A percentile compares a stretch with the other conserved stretches of the same genome.
These are phyloP conservation scores for Rhizoglyphus robini DNA, from an alignment of 1,140 invertebrate species.

Conservation along the genomic window DNA sequence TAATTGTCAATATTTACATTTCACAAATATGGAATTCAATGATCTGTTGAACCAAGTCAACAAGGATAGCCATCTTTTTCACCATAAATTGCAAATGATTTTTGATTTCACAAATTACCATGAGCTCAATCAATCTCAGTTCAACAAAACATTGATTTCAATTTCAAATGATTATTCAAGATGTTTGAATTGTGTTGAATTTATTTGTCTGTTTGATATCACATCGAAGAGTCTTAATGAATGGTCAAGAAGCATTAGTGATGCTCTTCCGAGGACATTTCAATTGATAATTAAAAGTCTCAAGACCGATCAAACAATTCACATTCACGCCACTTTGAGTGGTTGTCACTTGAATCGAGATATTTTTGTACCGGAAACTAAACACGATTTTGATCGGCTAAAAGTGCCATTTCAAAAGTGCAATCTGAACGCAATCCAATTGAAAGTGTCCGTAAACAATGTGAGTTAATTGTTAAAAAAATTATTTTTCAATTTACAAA, in stretches of 20 bases:
- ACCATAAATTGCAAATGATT: no score
- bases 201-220: background rate
- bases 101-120: no score
- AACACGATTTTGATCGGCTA: constrained; percentile 6
- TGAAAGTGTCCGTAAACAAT: background rate
- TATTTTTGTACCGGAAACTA: constrained; percentile 1
- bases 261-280: background rate
- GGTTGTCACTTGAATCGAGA: background rate
- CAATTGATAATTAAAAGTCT: background rate
- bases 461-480: no score
- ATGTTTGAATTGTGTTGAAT: background rate
- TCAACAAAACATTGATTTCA: no score
- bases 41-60: no score
- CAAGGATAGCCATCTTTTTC: no score
- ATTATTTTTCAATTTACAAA: no score
- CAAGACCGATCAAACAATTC: background rate
- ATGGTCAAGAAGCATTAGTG: background rate
- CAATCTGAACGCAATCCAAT: background rate
- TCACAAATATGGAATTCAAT: no score
- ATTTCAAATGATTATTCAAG: no score
- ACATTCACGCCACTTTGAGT: background rate
- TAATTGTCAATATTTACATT: no score
- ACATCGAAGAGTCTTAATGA: background rate
- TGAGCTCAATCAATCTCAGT: no score
- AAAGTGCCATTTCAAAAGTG: background rate